These are phyloP conservation scores for Papilio dardanus DNA, from an alignment of 1,140 invertebrate genomes.

Conservation along the genomic window DNA sequence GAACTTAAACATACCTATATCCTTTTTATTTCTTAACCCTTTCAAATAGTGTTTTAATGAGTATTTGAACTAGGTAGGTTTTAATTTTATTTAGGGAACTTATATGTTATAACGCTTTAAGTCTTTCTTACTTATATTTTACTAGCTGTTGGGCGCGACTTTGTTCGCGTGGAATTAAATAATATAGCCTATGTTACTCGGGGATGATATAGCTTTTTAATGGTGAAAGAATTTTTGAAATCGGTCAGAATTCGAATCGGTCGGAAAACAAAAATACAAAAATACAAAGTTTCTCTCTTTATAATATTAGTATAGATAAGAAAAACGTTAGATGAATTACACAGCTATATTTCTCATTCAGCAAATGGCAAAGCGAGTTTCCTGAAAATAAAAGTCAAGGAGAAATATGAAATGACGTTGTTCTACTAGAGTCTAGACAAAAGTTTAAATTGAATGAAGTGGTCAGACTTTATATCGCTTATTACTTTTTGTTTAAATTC, in stretches of 20 bases:
- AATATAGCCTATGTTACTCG: too few species aligned
- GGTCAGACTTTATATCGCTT: background rate
- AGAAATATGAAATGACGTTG: background rate
- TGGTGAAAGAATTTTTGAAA: too few species aligned
- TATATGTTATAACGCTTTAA: background rate
- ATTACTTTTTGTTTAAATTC: background rate
- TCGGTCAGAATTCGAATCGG: too few species aligned
- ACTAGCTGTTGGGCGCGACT: too few species aligned
- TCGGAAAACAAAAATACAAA: too few species aligned
- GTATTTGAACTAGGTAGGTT: too few species aligned
- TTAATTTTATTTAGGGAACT: too few species aligned
- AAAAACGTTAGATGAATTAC: background rate
- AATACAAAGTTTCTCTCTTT: too few species aligned
- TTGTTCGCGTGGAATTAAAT: too few species aligned
- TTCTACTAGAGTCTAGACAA: background rate
- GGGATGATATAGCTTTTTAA: too few species aligned
- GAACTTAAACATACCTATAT: background rate
- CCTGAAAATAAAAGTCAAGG: background rate
- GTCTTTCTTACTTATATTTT: too few species aligned
- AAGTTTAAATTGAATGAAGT: constrained; percentile 1
- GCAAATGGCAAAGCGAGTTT: background rate
- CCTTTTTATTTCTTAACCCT: background rate
- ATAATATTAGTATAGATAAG: too few species aligned
- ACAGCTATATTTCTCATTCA: background rate
- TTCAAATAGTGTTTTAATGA: background rate